Base-by-base conservation (phyloP, 53 echinoderm and acorn worm genomes). In the Holothuria scabra region DNA sequence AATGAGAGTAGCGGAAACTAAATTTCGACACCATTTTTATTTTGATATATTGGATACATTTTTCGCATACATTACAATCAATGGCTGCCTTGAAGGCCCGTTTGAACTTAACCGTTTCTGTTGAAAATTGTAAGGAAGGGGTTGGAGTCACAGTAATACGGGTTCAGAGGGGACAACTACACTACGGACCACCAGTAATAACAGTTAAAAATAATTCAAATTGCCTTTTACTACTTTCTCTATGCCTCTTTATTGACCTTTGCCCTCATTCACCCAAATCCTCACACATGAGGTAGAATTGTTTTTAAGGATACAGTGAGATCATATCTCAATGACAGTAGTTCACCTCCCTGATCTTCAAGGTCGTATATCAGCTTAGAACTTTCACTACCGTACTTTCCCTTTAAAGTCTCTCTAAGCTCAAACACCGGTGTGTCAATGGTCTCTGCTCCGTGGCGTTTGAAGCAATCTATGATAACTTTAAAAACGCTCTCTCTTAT, bases 361-460 rank as follows among this genome's bases (percentile, higher is more conserved):
- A 97, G 83, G 55, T 97, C 99, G 64, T 97, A 97, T 66, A 97
- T 97, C 49, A 97, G 89, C 79, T 97, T 97, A 31, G 94, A 94
- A 62, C 95, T 94, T 79, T 97, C 99, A 32, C 99, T 41, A 10
- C 41, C 99, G 62, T 97, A 97, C 83, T 97, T 97, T 31, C 99
- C 99, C 24, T 92, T 97, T 74, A 97, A 74, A 26, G 99, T 97
- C 70, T 97, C 94, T 74, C 94, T 92, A 52, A 97, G 87, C 83
- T 97, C 99, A 89, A 97, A 97, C 63, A 97, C 99, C 2, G 99
- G 99, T 14, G 99, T 97, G 89, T 97, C 92, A 20, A 97, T 89
- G 8, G 99, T 97, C 82, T 97, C 97, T 0, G 99, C 94, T 24
- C 99, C 99, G 31, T 97, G 99, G 65, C 99, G 94, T 60, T 94